Conservation (phyloP, 2,113 vertebrate genomes). For the Halcyon senegalensis region DNA sequence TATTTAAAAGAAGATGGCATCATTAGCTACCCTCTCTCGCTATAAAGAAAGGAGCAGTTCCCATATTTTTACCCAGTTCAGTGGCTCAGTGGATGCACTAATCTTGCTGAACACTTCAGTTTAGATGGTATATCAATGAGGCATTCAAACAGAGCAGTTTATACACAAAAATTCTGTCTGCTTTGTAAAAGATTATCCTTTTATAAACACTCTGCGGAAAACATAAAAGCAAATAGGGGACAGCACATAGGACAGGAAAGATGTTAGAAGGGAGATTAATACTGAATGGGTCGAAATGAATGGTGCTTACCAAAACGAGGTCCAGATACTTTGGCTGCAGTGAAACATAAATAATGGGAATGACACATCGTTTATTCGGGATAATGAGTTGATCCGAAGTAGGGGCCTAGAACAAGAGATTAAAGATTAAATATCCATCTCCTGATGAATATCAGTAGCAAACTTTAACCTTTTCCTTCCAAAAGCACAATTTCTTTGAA, state of each 20-base stretch:
- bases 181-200: conserved; percentile 90
- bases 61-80: conserved; percentile 80
- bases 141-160: conserved; percentile 84
- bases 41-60: conserved; percentile 73
- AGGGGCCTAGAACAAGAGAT: conserved; percentile 86
- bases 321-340: conserved; percentile 86
- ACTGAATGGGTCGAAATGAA: conserved; percentile 87
- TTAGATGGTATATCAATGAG: conserved; percentile 85
- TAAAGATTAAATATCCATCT: conserved; percentile 92
- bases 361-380: conserved; percentile 88
- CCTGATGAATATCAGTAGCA: conserved; percentile 88
- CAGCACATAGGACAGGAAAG: conserved; percentile 86
- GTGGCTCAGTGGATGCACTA: conserved; percentile 78
- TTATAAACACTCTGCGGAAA: conserved; percentile 86
- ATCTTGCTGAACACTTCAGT: conserved; percentile 86
- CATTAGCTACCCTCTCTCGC: conserved; percentile 70
- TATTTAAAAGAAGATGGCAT: conserved; percentile 74
- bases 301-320: conserved; percentile 84
- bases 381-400: conserved; percentile 91
- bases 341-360: conserved; percentile 90
- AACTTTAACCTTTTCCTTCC: conserved; percentile 90
- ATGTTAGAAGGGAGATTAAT: conserved; percentile 90
- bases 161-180: conserved; percentile 86
- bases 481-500: conserved; percentile 76
- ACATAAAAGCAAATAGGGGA: conserved; percentile 85